Conservation (phyloP, 37 sponge, comb jelly and placozoan genomes). For the Crambe crambe region DNA sequence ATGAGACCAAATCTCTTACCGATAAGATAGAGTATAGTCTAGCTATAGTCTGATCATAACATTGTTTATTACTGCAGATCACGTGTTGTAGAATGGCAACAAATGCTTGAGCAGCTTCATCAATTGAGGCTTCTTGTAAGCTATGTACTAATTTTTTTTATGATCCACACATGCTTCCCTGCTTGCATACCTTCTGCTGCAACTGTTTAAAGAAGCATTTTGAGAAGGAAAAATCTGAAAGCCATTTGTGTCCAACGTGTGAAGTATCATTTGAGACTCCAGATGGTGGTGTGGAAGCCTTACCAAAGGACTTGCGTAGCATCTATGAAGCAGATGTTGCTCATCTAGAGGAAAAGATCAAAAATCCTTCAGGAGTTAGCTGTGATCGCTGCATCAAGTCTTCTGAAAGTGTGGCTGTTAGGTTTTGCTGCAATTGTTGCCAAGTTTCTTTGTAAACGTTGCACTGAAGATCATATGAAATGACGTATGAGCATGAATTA, state of each 20-base stretch:
- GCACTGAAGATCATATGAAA: constrained; percentile 26
- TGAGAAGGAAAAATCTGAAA: constrained; percentile 1
- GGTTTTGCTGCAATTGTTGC: constrained; percentile 46
- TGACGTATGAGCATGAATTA: constrained; percentile 35
- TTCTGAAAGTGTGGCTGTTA: constrained; percentile 21
- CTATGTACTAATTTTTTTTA: constrained; percentile 33
- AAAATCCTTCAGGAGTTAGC: not conserved
- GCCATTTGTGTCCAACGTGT: constrained; percentile 36
- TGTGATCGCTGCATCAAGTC: constrained; percentile 41
- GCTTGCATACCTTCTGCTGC: constrained; percentile 56
- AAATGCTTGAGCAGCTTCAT: no score
- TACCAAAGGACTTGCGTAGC: constrained; percentile 22
- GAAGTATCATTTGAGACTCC: constrained; percentile 4
- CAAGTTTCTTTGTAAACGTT: constrained; percentile 48
- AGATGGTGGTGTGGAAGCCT: constrained; percentile 6
- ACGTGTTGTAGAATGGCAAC: no score
- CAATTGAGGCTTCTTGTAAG: not conserved
- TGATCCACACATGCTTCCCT: constrained; percentile 50
- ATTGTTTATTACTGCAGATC: no score
- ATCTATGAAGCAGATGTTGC: constrained; percentile 46
- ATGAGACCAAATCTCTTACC: no score
- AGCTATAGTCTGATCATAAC: no score
- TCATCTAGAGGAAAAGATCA: constrained; percentile 24
- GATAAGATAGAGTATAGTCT: no score
- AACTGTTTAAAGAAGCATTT: constrained; percentile 30